Evolutionary conservation across 2,888 invertebrate species (phyloP), one percentile per base, ranked within the genome.

Genomic region (Phrixothrix hirtus): DNA sequence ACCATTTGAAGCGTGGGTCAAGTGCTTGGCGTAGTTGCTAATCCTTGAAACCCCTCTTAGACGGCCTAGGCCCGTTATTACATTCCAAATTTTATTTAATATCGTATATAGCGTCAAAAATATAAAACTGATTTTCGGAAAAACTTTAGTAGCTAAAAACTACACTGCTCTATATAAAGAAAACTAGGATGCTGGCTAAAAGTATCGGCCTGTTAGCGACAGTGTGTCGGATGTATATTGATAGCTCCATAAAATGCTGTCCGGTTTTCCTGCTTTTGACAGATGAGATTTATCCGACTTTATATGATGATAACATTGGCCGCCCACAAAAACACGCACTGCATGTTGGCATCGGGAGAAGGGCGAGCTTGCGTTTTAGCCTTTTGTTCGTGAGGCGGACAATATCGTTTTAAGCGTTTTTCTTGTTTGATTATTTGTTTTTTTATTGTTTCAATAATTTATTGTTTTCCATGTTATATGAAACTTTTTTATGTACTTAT

Each of bases 171-270:
- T n/a, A n/a, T n/a, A n/a, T n/a, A 29, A 29, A 3, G 10, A 29
- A 29, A 29, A 6, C n/a, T n/a, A n/a, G 26, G 21, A 21, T 16
- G 36, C 30, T 27, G 25, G 26, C 11, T 31, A 37, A 49, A 50
- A 50, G 50, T 49, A 49, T 53, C 48, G 31, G 43, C 32, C 46
- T 72, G 73, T 62, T 63, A 61, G 63, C 69, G 73, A 73, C 73
- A 73, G 64, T 72, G 72, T 73, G 72, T 71, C 74, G 71, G 73
- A 74, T 74, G 69, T 71, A 67, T 75, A 75, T 75, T 74, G 74
- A 75, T 75, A 72, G 72, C 69, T 63, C 67, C 68, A 66, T 73
- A 73, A 72, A 73, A 74, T 70, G 70, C 69, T 72, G 73, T 70
- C 71, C 71, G 65, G 69, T 59, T 57, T 50, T 57, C 52, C 69